These are phyloP conservation scores for Chelidonichthys spinosus DNA, from an alignment of 2,797 vertebrate genomes.

Conservation along the genomic window DNA sequence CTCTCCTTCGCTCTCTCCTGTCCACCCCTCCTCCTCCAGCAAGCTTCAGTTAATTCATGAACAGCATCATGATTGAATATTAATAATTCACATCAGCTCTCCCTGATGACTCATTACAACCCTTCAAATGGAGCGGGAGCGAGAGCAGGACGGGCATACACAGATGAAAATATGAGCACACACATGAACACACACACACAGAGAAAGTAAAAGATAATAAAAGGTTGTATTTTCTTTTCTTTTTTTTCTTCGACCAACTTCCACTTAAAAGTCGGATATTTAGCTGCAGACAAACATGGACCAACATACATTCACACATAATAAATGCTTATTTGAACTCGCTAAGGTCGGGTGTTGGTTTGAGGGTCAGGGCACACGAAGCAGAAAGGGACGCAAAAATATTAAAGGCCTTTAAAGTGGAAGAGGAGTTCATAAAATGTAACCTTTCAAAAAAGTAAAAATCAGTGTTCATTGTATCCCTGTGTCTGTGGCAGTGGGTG, in stretches of 20 bases:
- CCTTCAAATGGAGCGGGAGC: conserved; percentile 63
- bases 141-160: conserved; percentile 46
- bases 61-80: conserved; percentile 84
- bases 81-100: conserved; percentile 86
- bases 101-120: conserved; percentile 85
- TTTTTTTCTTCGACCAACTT: conserved; percentile 25
- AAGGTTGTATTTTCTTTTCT: conserved; percentile 14
- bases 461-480: conserved; percentile 25
- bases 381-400: conserved; percentile 40
- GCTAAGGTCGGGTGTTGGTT: conserved; percentile 28
- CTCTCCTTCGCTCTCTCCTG: conserved; percentile 17
- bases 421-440: conserved; percentile 32
- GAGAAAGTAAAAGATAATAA: conserved; percentile 29
- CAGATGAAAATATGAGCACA: conserved; percentile 49
- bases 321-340: conserved; percentile 57
- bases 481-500: conserved; percentile 7
- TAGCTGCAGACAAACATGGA: conserved; percentile 30
- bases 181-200: background rate
- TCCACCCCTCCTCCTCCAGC: conserved; percentile 53
- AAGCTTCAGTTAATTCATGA: conserved; percentile 79
- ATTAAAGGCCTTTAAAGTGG: conserved; percentile 50
- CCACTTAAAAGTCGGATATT: conserved; percentile 38
- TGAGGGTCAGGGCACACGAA: conserved; percentile 50
- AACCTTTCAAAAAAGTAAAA: conserved; percentile 46
- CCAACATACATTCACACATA: conserved; percentile 33